phyloP scores from a whole-genome alignment of 2,113 vertebrate species.

The Emydura subglobosa region DNA sequence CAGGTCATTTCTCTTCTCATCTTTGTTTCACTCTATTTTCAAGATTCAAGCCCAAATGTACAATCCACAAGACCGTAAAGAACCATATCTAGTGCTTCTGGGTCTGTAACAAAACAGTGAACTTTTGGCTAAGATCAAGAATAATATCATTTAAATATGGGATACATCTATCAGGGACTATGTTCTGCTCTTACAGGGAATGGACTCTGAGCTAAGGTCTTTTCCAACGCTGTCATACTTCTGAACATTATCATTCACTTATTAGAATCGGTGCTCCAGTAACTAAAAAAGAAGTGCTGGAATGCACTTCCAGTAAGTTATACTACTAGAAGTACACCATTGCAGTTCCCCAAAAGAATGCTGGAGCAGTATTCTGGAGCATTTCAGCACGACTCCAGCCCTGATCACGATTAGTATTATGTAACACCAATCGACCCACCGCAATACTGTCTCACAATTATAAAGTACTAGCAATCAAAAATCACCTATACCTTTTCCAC shows the following conservation, averaged over 20 bases:
- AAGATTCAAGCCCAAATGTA: not conserved
- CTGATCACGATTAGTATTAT: not conserved
- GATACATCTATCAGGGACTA: not conserved
- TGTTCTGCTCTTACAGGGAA: not conserved
- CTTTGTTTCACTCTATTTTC: not conserved
- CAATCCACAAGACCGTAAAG: not conserved
- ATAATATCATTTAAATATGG: not conserved
- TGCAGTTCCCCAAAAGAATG: not conserved
- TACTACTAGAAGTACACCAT: not conserved
- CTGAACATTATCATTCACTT: rapidly evolving
- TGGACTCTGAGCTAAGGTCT: not conserved
- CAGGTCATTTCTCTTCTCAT: not conserved
- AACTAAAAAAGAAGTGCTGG: not conserved
- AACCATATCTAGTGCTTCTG: not conserved
- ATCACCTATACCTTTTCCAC: not conserved
- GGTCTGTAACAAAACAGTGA: not conserved
- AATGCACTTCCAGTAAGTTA: not conserved
- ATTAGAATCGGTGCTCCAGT: not conserved
- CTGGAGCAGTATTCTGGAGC: not conserved
- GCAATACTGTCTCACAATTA: not conserved
- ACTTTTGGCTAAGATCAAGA: not conserved
- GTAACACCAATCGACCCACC: not conserved
- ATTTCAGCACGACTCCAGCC: not conserved
- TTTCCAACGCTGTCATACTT: not conserved
- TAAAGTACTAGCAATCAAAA: not conserved